Conservation (phyloP, 2,888 invertebrate species). For the Incurvaria masculella region DNA sequence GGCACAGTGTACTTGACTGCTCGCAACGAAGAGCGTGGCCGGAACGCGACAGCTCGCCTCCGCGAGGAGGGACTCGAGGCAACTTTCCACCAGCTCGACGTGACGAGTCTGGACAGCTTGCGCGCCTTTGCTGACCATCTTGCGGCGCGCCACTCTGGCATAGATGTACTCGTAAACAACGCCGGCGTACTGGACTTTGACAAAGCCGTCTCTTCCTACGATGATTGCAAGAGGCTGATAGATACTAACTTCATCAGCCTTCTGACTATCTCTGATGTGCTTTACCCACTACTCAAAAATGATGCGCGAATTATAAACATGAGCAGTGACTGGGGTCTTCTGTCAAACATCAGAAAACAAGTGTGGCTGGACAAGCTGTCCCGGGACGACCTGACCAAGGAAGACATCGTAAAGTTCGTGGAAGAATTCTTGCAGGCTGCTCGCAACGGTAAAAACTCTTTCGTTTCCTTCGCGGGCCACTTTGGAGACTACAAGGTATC, state of each 20-base stretch:
- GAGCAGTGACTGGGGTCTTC: constrained; percentile 59
- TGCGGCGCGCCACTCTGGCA: constrained; percentile 59
- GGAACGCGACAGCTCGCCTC: constrained; percentile 58
- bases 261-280: constrained; percentile 58
- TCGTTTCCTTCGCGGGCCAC: constrained; percentile 42
- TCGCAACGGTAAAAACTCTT: constrained; percentile 41
- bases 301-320: constrained; percentile 76
- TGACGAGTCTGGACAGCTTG: constrained; percentile 61
- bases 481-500: constrained; percentile 52
- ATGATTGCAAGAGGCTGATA: constrained; percentile 69
- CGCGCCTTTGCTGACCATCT: constrained; percentile 57
- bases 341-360: constrained; percentile 46
- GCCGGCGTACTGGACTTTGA: constrained; percentile 69
- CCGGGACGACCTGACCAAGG: constrained; percentile 46
- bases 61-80: constrained; percentile 56
- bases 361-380: constrained; percentile 40
- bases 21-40: constrained; percentile 60
- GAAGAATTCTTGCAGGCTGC: constrained; percentile 56
- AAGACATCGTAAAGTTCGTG: constrained; percentile 52
- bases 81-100: constrained; percentile 68
- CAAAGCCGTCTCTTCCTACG: constrained; percentile 59
- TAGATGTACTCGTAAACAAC: constrained; percentile 76
- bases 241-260: constrained; percentile 70
- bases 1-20: constrained; percentile 73
- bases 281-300: constrained; percentile 68